These are phyloP conservation scores for Amitus sp. DNA, from an alignment of 2,888 invertebrate genomes.

Conservation along the genomic window DNA sequence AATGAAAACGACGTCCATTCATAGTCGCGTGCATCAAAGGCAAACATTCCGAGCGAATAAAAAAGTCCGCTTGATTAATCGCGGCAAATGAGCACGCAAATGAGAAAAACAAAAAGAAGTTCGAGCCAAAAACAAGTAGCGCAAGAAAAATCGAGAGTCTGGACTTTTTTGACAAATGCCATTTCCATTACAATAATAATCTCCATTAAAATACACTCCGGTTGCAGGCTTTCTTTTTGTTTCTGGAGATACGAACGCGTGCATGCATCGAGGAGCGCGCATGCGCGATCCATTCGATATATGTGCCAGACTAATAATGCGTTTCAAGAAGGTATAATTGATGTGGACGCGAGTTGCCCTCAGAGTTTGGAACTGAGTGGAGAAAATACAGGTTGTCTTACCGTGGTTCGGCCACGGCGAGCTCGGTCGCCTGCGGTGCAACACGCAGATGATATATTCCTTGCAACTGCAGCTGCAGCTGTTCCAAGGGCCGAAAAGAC, in stretches of 20 bases:
- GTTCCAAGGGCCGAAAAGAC: constrained; percentile 19
- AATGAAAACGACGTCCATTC: too few relatives aligned
- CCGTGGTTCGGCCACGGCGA: constrained; percentile 51
- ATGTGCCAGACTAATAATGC: constrained; percentile 56
- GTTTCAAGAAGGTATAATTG: constrained; percentile 63
- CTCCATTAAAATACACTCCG: constrained; percentile 32
- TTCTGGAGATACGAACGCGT: background rate
- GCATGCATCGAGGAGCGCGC: constrained; percentile 8
- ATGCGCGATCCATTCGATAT: constrained; percentile 19
- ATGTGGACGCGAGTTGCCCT: constrained; percentile 52
- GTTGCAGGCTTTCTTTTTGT: background rate
- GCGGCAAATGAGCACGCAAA: background rate
- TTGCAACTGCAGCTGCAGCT: constrained; percentile 60
- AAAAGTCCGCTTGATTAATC: background rate
- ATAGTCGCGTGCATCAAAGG: too few relatives aligned
- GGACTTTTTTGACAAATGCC: constrained; percentile 4
- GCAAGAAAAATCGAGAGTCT: background rate
- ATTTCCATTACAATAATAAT: constrained; percentile 36
- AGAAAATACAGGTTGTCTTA: constrained; percentile 66
- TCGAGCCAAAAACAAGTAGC: background rate
- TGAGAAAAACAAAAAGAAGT: background rate
- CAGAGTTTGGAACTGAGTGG: constrained; percentile 61
- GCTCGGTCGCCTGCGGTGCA: constrained; percentile 63
- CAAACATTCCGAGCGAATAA: too few relatives aligned
- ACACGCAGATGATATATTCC: constrained; percentile 64